These are phyloP conservation scores for Erebia palarica DNA, from an alignment of 2,888 invertebrate genomes.

Conservation along the genomic window DNA sequence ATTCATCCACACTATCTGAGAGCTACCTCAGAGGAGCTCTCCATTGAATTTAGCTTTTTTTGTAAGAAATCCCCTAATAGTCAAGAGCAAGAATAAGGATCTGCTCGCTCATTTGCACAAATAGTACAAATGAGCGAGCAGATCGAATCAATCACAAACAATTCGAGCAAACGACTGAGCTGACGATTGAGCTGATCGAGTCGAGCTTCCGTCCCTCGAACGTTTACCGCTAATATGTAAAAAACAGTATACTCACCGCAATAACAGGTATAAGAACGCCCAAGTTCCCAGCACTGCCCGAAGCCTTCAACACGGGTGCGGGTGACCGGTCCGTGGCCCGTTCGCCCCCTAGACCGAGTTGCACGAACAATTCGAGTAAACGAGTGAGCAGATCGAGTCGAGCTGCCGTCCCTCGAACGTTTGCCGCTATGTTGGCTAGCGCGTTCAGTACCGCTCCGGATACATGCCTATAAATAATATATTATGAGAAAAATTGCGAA, in stretches of 20 bases:
- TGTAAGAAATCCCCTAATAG: too few species aligned
- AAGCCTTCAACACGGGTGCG: slow-evolving; percentile 88
- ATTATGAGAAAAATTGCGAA: neutral
- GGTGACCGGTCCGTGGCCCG: slow-evolving; percentile 96
- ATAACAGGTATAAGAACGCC: slow-evolving; percentile 99
- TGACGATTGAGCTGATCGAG: too few species aligned
- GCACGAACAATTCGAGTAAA: slow-evolving; percentile 97
- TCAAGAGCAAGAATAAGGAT: too few species aligned
- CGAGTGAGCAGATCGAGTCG: slow-evolving; percentile 93
- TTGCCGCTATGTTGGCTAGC: slow-evolving; percentile 96
- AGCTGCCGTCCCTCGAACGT: slow-evolving; percentile 93
- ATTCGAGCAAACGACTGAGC: too few species aligned
- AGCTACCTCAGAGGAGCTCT: too few species aligned
- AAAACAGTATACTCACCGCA: slow-evolving; percentile 82
- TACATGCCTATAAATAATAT: slow-evolving; percentile 85
- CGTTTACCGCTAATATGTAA: slow-evolving; percentile 89
- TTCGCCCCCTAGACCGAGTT: slow-evolving; percentile 98
- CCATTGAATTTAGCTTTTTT: too few species aligned
- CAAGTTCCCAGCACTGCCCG: slow-evolving; percentile 97
- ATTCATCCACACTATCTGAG: too few species aligned
- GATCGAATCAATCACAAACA: slow-evolving; percentile 91
- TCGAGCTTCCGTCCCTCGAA: slow-evolving; percentile 93
- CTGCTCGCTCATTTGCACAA: slow-evolving; percentile 93
- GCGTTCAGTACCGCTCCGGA: slow-evolving; percentile 98
- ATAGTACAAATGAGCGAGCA: slow-evolving; percentile 96